phyloP scores from a whole-genome alignment of 1,140 invertebrate genomes.

The Apocrypta bakeri region DNA sequence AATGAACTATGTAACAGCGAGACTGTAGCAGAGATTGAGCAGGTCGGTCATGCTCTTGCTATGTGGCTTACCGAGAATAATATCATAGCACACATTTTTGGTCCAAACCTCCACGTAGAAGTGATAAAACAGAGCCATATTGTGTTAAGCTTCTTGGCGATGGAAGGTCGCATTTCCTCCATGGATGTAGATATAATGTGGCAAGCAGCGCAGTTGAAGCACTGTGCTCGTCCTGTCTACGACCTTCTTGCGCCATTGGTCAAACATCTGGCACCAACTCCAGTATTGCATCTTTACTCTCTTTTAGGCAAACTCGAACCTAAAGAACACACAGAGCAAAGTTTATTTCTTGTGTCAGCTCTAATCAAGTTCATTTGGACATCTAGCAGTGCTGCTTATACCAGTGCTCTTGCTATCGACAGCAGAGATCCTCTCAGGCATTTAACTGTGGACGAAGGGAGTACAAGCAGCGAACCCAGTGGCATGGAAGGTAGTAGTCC shows the following conservation, averaged over 20 bases:
- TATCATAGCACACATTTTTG: slow-evolving; percentile 95
- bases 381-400: slow-evolving; percentile 77
- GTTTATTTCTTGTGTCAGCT: slow-evolving; percentile 90
- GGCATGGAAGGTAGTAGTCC: slow-evolving; percentile 87
- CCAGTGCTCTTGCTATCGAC: slow-evolving; percentile 70
- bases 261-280: slow-evolving; percentile 90
- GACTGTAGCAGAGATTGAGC: slow-evolving; percentile 87
- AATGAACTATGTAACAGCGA: slow-evolving; percentile 93
- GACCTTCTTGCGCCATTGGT: slow-evolving; percentile 92
- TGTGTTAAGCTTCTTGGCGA: slow-evolving; percentile 92
- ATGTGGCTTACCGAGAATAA: slow-evolving; percentile 93
- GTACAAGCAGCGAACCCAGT: slow-evolving; percentile 75
- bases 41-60: slow-evolving; percentile 87
- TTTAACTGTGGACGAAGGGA: slow-evolving; percentile 66
- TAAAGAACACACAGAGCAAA: slow-evolving; percentile 94
- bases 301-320: slow-evolving; percentile 89
- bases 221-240: slow-evolving; percentile 94
- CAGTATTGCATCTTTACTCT: slow-evolving; percentile 90
- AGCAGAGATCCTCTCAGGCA: slow-evolving; percentile 65
- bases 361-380: slow-evolving; percentile 93
- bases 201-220: slow-evolving; percentile 94
- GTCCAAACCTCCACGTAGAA: slow-evolving; percentile 96
- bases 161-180: slow-evolving; percentile 91
- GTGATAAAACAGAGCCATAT: slow-evolving; percentile 96
- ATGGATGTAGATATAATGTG: slow-evolving; percentile 95